Conservation (phyloP, 2,113 vertebrate genomes). For the Elachura formosa region DNA sequence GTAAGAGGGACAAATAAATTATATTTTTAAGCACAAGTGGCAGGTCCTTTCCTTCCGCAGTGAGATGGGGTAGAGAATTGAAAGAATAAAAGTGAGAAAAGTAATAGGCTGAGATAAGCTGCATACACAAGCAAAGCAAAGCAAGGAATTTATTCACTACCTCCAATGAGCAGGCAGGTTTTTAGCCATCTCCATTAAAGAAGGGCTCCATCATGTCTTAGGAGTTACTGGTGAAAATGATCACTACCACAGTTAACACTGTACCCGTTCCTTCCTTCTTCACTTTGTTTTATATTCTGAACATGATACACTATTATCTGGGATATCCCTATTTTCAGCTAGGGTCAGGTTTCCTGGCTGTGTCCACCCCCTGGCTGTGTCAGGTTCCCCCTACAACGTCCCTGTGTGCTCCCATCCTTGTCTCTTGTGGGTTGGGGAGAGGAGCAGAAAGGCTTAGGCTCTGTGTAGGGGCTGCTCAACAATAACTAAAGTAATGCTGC, state of each 20-base stretch:
- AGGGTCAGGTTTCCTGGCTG: background rate
- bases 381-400: too few species aligned
- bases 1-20: background rate
- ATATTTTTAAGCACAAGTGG: background rate
- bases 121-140: background rate
- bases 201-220: background rate
- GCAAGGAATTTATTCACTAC: background rate
- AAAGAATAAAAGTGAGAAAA: background rate
- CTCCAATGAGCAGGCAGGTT: background rate
- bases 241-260: background rate
- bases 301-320: too few species aligned
- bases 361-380: too few species aligned
- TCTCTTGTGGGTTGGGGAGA: fast-evolving
- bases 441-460: background rate
- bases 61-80: background rate
- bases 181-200: background rate
- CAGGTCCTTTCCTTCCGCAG: background rate
- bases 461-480: background rate
- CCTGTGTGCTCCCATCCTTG: background rate
- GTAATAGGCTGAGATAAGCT: background rate
- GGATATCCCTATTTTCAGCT: background rate
- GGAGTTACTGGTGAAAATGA: fast-evolving
- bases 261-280: background rate
- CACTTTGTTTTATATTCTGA: background rate
- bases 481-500: background rate